Conservation (phyloP, 2,888 invertebrate species). For the Synanthedon vespiformis region DNA sequence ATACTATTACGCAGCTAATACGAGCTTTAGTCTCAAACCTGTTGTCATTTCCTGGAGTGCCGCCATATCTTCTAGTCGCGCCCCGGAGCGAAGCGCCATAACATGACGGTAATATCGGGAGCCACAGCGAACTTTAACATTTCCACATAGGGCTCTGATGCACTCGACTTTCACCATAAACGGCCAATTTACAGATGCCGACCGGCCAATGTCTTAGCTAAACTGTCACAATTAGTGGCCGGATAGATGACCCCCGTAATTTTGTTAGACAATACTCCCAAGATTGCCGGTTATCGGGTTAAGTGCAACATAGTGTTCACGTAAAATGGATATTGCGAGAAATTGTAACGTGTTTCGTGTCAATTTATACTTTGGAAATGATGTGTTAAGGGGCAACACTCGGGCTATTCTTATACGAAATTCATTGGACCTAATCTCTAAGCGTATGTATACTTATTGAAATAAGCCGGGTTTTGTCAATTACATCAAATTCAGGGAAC, state of each 20-base stretch:
- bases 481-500: too few species aligned
- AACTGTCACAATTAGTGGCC: constrained; percentile 68
- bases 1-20: too few species aligned
- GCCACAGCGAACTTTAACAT: constrained; percentile 60
- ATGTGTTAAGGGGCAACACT: too few species aligned
- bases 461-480: too few species aligned
- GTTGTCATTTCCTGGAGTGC: constrained; percentile 22
- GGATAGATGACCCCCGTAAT: constrained; percentile 62
- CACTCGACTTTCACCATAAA: constrained; percentile 64
- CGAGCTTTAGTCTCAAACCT: neutral
- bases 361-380: neutral
- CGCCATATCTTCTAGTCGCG: constrained; percentile 25
- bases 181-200: constrained; percentile 60
- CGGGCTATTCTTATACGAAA: too few species aligned
- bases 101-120: constrained; percentile 55
- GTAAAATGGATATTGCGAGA: constrained; percentile 20
- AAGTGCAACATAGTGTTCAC: constrained; percentile 35
- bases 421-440: too few species aligned
- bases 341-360: constrained; percentile 22
- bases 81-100: constrained; percentile 47
- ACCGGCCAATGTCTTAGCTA: constrained; percentile 58
- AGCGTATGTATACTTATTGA: too few species aligned
- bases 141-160: constrained; percentile 53
- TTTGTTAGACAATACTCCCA: constrained; percentile 38
- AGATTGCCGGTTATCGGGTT: constrained; percentile 53